Percentiles rank a stretch among this genome's conserved stretches.
phyloP scores from a whole-genome alignment of 2,888 invertebrate species.

The Allygus modestus region DNA sequence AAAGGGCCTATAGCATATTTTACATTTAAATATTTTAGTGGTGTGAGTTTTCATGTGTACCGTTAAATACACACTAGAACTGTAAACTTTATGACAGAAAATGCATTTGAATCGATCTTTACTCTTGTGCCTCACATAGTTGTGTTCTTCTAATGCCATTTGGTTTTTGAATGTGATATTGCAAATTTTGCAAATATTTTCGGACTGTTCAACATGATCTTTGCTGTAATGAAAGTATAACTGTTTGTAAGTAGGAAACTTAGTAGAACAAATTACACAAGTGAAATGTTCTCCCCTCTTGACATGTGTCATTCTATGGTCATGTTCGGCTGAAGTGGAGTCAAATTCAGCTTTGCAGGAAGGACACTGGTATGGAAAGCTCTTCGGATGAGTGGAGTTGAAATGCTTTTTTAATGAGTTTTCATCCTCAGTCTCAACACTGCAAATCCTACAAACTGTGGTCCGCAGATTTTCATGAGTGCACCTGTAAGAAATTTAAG shows the following conservation, averaged over 20 bases:
- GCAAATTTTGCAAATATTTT: constrained; percentile 39
- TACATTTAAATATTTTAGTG: constrained; percentile 8
- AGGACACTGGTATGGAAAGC: constrained; percentile 15
- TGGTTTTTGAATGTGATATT: constrained; percentile 17
- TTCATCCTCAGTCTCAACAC: constrained; percentile 15
- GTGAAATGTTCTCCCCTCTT: not conserved
- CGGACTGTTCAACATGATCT: constrained; percentile 1
- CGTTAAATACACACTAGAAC: not conserved
- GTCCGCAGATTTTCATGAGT: not conserved
- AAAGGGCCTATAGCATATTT: constrained; percentile 27
- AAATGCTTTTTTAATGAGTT: constrained; percentile 1
- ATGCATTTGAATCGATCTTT: constrained; percentile 7
- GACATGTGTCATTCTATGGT: not conserved
- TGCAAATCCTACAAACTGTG: constrained; percentile 18
- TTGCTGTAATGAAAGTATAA: constrained; percentile 37
- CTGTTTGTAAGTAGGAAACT: not conserved
- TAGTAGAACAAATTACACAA: constrained; percentile 18
- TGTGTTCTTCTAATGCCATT: not conserved
- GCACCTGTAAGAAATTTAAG: constrained; percentile 9
- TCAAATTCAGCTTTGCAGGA: constrained; percentile 3
- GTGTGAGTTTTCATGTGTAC: constrained; percentile 31
- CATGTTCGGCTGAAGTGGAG: not conserved
- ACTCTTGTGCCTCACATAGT: not conserved
- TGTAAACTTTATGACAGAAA: constrained; percentile 23
- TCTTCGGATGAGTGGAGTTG: not conserved